Evolutionary conservation across 2,888 invertebrate genomes (phyloP).

Genomic region (Eupithecia inturbata): DNA sequence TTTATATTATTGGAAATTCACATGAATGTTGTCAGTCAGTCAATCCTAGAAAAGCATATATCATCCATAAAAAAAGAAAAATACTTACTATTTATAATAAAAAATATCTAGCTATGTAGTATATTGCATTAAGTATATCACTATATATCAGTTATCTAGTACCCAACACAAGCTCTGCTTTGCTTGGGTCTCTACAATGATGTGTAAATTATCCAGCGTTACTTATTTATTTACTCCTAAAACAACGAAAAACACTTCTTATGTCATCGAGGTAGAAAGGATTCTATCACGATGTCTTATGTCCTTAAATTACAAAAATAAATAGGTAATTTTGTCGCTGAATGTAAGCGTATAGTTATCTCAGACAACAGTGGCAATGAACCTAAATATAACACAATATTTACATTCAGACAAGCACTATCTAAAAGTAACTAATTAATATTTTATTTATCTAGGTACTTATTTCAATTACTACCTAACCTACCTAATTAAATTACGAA

Average conservation of each 20-base stretch:
- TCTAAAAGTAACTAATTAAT: neutral
- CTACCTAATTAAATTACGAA: conserved; percentile 3
- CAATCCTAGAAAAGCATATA: neutral
- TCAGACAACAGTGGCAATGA: conserved; percentile 1
- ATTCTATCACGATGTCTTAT: no score
- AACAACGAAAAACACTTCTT: no score
- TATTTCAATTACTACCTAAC: neutral
- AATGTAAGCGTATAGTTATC: neutral
- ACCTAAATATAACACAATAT: neutral
- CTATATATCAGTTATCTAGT: no score
- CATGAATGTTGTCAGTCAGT: neutral
- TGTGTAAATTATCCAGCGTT: no score
- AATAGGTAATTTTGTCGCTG: neutral
- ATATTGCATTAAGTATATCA: no score
- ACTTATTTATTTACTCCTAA: no score
- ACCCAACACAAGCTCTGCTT: no score
- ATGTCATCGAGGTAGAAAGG: no score
- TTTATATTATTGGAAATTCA: neutral
- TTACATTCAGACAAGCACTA: neutral
- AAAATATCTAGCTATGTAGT: no score
- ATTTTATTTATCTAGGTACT: neutral
- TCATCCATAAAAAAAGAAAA: no score
- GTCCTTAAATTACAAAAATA: neutral
- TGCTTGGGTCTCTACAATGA: no score
- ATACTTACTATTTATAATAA: no score